Conservation (phyloP, 2,888 invertebrate species). For the Cephus pulcher region DNA sequence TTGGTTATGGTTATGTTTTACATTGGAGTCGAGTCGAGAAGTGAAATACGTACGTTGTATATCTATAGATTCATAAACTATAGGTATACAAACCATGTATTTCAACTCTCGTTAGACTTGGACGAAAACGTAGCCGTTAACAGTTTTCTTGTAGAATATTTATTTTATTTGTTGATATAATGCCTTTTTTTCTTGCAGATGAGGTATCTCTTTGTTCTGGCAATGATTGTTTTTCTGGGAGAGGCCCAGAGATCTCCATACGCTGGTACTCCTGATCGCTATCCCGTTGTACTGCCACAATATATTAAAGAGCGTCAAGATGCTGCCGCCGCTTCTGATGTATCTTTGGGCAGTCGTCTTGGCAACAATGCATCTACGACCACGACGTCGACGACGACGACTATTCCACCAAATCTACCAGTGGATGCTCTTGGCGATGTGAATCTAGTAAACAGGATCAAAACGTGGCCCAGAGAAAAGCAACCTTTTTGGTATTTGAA, state of each 20-base stretch:
- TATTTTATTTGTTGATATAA: neutral
- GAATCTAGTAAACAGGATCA: constrained; percentile 73
- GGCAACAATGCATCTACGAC: neutral
- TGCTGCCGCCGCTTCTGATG: constrained; percentile 36
- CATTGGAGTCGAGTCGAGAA: neutral
- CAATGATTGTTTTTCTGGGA: constrained; percentile 50
- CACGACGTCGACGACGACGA: constrained; percentile 7
- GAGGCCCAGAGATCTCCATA: constrained; percentile 75
- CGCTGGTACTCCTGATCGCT: constrained; percentile 73
- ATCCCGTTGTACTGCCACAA: constrained; percentile 68
- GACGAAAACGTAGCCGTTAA: neutral
- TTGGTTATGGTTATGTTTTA: neutral
- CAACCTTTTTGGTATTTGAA: constrained; percentile 82
- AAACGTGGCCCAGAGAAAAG: constrained; percentile 74
- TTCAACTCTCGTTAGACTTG: neutral
- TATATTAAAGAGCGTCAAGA: constrained; percentile 27
- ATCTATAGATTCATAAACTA: neutral
- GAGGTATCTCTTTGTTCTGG: constrained; percentile 48
- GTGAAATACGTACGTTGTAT: neutral
- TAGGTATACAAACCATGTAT: neutral
- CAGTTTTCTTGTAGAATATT: neutral
- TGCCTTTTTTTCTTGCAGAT: constrained; percentile 30
- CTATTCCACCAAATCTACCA: constrained; percentile 69
- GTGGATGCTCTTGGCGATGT: constrained; percentile 76
- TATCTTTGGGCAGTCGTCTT: constrained; percentile 9